phyloP scores from a whole-genome alignment of 2,888 invertebrate species.

The Eupithecia vulgata region DNA sequence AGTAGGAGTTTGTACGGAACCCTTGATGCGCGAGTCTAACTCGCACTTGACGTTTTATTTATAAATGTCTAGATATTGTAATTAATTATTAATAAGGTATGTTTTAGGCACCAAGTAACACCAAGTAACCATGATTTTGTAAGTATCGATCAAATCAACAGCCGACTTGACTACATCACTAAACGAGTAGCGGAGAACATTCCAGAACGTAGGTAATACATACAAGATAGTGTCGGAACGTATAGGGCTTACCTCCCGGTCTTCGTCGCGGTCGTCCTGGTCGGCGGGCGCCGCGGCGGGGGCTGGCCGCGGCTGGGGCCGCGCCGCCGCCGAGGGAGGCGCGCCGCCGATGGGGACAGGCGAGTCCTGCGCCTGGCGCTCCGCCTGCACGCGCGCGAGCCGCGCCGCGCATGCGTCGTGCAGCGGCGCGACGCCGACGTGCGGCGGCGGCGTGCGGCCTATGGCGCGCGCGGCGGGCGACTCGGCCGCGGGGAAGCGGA shows the following conservation, averaged over 20 bases:
- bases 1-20: no score
- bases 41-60: no score
- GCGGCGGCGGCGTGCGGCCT: constrained; percentile 50
- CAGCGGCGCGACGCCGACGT: constrained; percentile 62
- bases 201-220: no score
- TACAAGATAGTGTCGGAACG: no score
- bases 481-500: constrained; percentile 64
- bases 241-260: constrained; percentile 59
- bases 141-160: no score
- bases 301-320: constrained; percentile 55
- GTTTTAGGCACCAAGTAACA: no score
- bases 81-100: no score
- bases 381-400: constrained; percentile 79
- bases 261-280: constrained; percentile 42
- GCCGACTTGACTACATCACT: no score
- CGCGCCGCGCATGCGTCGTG: constrained; percentile 61
- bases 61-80: no score
- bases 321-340: constrained; percentile 68
- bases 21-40: no score
- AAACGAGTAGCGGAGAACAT: no score
- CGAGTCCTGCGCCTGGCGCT: constrained; percentile 75
- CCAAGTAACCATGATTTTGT: no score
- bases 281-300: constrained; percentile 56
- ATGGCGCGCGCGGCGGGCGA: constrained; percentile 58
- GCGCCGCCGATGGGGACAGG: constrained; percentile 74